Evolutionary conservation across 2,888 invertebrate genomes (phyloP).

Genomic region (Formica aserva): DNA sequence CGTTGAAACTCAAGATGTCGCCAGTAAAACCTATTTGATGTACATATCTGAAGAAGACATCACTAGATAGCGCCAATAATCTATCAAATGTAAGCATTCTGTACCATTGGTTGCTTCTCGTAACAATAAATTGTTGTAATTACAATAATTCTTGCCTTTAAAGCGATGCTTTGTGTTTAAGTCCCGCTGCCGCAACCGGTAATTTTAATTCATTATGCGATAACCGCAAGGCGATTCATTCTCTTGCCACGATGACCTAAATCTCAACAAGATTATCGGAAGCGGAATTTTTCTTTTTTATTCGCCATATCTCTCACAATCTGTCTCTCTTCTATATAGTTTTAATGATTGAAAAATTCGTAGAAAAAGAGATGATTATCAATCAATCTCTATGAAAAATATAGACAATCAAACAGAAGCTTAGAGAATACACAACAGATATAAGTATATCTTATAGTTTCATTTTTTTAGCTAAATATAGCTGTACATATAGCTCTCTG

Average conservation of each 20-base stretch:
- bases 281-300: conserved; percentile 22
- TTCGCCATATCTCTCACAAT: background rate
- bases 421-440: background rate
- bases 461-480: conserved; percentile 37
- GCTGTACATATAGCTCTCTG: conserved; percentile 21
- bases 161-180: conserved; percentile 78
- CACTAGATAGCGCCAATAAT: conserved; percentile 67
- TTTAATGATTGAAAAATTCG: conserved; percentile 10
- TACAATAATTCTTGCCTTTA: conserved; percentile 82
- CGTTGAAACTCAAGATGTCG: conserved; percentile 27
- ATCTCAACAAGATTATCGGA: conserved; percentile 59
- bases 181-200: conserved; percentile 69
- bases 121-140: conserved; percentile 83
- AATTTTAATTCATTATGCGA: conserved; percentile 80
- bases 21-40: conserved; percentile 1
- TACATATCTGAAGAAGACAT: background rate
- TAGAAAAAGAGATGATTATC: background rate
- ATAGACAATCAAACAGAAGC: background rate
- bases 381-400: background rate
- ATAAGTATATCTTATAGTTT: conserved; percentile 36
- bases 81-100: background rate
- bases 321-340: background rate
- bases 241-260: conserved; percentile 76
- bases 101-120: conserved; percentile 52
- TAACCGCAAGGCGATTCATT: conserved; percentile 66